Base-by-base conservation (phyloP, 1,140 invertebrate genomes). In the Dermatophagoides farinae region DNA sequence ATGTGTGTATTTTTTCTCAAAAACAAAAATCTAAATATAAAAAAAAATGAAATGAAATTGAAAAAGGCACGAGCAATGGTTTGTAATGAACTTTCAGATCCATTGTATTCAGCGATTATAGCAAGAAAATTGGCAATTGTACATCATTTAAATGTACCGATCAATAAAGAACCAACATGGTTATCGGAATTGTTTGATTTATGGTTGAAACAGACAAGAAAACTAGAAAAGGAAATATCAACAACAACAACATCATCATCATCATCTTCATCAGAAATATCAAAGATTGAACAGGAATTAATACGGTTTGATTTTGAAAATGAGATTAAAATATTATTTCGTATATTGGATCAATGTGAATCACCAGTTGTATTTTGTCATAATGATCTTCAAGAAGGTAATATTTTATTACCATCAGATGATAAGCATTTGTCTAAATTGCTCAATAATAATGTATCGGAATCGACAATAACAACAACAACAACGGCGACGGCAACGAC, bases 351-450 rank as follows among this genome's bases (percentile, higher is more conserved):
- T 4, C 66, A 68, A 58, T 66, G 77, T 8, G 66, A 73, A n/a
- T 84, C 86, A 61, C 86, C 88, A 0, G 87, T 96, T 1, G 82
- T 91, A 0, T 98, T 98, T 71, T 93, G 88, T 69, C 93, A 98
- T 72, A 97, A 97, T 71, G 93, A 97, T 70, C 76, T 96, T 70
- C 92, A 97, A 73, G 89, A 95, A 78, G 93, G 92, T 71, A 73
- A 71, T 51, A 73, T 71, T 65, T 62, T 73, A 39, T 58, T 69
- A 18, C 64, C 65, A 14, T 68, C 79, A 77, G 61, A 75, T 73
- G 1, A 71, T 71, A 78, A 79, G 62, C 77, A 52, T 25, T 14
- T n/a, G 0, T 14, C 11, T 46, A 44, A 46, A n/a, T 16, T 58
- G 53, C 37, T 12, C 11, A 44, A 18, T 49, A 38, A 44, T n/a